These are phyloP conservation scores for Esox niger DNA, from an alignment of 2,113 vertebrate species.

Conservation along the genomic window DNA sequence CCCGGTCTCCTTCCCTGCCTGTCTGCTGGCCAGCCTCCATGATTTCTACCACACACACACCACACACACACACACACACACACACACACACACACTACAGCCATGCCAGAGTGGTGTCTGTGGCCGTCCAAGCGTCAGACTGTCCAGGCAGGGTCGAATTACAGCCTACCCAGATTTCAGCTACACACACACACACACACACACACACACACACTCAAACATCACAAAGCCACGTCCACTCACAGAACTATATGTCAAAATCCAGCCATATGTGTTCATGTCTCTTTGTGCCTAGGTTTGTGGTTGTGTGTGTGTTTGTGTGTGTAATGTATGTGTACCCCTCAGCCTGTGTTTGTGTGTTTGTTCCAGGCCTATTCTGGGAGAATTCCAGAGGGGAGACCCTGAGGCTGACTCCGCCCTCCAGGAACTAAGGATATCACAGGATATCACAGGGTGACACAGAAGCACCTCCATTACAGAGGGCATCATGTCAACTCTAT, in stretches of 20 bases:
- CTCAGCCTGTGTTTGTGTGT: constrained; percentile 12
- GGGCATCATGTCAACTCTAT: too few species aligned
- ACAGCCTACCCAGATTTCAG: constrained; percentile 45
- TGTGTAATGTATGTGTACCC: too few species aligned
- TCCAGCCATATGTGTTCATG: neutral
- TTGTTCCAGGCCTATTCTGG: constrained; percentile 63
- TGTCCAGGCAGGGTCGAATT: constrained; percentile 55
- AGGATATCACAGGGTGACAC: constrained; percentile 53
- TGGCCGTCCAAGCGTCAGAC: constrained; percentile 50
- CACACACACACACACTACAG: constrained; percentile 34
- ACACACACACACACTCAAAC: constrained; percentile 29
- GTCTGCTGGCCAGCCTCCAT: too few species aligned
- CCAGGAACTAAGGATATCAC: constrained; percentile 64
- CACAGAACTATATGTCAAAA: too few species aligned
- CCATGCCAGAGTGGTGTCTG: constrained; percentile 44
- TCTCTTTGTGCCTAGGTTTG: neutral
- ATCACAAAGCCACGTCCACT: constrained; percentile 15
- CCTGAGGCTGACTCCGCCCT: constrained; percentile 69
- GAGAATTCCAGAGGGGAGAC: constrained; percentile 74
- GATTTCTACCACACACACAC: constrained; percentile 12
- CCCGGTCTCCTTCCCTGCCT: too few species aligned
- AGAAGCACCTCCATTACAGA: neutral
- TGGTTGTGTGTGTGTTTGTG: neutral
- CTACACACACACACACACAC: constrained; percentile 22
- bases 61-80: constrained; percentile 31